Conservation (phyloP, 2,797 vertebrate genomes). For the Pseudochirops corinnae region DNA sequence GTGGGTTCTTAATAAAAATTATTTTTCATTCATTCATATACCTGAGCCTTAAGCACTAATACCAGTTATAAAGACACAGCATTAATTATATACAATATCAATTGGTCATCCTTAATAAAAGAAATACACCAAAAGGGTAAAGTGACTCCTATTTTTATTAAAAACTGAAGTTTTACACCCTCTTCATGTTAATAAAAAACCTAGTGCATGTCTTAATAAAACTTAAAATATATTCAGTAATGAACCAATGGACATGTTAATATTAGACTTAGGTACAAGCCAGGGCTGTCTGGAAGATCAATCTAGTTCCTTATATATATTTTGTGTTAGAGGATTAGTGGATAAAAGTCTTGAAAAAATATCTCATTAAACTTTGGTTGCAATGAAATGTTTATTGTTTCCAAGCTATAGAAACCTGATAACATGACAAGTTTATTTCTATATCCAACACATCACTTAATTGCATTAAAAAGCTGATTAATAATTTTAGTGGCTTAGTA, state of each 20-base stretch:
- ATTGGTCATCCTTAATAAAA: neutral
- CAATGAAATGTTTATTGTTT: neutral
- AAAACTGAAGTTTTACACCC: neutral
- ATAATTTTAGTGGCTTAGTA: neutral
- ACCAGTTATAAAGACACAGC: neutral
- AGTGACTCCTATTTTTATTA: neutral
- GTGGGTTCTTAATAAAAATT: neutral
- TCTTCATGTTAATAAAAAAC: neutral
- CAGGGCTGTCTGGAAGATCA: conserved; percentile 36
- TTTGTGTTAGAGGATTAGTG: neutral
- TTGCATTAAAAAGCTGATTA: conserved; percentile 36
- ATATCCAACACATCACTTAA: neutral
- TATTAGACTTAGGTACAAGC: conserved; percentile 32
- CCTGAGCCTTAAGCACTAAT: neutral
- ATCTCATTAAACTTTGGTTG: conserved; percentile 19
- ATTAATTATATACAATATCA: neutral
- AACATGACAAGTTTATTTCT: conserved; percentile 37
- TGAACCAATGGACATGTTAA: conserved; percentile 23
- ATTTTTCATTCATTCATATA: neutral
- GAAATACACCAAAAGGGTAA: neutral
- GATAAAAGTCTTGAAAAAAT: neutral
- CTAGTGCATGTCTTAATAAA: neutral
- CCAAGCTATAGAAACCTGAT: conserved; percentile 44
- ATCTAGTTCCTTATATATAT: neutral
- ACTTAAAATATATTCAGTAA: conserved; percentile 25